Base-by-base conservation (phyloP, 1,140 invertebrate genomes). In the Carcinoscorpius rotundicauda region DNA sequence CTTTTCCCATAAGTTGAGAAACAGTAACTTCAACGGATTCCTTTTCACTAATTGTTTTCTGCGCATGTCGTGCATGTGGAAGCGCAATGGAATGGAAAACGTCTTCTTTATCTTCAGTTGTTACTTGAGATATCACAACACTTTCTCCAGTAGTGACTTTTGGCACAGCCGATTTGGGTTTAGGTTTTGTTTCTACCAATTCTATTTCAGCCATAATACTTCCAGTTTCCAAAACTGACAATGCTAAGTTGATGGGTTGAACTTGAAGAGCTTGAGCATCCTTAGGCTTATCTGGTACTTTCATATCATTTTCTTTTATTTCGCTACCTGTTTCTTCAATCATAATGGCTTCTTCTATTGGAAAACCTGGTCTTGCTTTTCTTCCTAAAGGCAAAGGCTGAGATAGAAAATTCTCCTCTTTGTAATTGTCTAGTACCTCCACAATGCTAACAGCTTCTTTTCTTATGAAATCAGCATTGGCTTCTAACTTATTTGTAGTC, bases 71-170 rank as follows among this genome's bases (percentile, higher is more conserved):
- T 29, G 29, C 29, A 29, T 29, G 29, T 29, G 29, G 29, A 29
- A 29, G 29, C 0, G 29, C 29, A 29, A 29, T 29, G 29, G 61
- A 56, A 48, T 29, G 58, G 51, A 87, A 81, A 56, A 77, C 70
- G 53, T 78, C 81, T 78, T 88, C 87, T 66, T 77, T 76, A 75
- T 84, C 77, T 71, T 87, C 82, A 52, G 81, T 69, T 4, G 82
- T 71, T 66, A 82, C 78, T 71, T 86, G 79, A 67, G 77, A 79
- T 60, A 87, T 76, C 29, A 83, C 72, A 52, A 87, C 72, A 64
- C 83, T 80, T 75, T 88, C 83, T 68, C 79, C 82, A 11, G 80
- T 77, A 11, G 81, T 81, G 53, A 89, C 70, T 70, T 78, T 73
- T 29, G 29, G 29, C 29, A 29, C 29, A 29, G 29, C 29, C 0